Evolutionary conservation across 2,888 invertebrate genomes (phyloP), one percentile per base, ranked within the genome.

Genomic region (Nysson spinosus): DNA sequence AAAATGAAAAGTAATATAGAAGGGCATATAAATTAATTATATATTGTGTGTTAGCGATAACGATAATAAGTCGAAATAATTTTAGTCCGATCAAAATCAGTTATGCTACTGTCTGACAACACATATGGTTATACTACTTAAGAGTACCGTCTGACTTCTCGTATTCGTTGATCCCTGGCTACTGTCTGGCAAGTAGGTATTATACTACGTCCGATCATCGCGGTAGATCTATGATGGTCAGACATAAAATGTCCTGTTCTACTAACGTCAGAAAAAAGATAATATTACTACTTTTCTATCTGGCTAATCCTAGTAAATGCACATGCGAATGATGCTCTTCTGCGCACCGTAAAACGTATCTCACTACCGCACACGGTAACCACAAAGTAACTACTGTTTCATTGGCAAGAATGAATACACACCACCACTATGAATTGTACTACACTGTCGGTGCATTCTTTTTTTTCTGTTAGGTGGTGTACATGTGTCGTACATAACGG

Each of bases 361-460:
- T 72, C 63, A 51, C 54, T 37, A 20, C 40, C 43, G 72, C 75
- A 69, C 58, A 56, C 67, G 57, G 40, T 66, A 39, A 66, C 64
- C 69, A 57, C 75, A 62, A 75, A 75, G 72, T 71, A 75, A 72
- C 75, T 69, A 68, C 72, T 55, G 75, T 75, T 75, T 67, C 75
- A 75, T 64, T 51, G 69, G 61, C 28, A 72, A 44, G 69, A 56
- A 61, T 55, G 69, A 69, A 75, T 72, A 57, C 72, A 58, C 52
- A 58, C 32, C 57, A 43, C 57, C 51, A 28, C 60, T 56, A 61
- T 69, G 70, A 70, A 70, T 75, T 72, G 75, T 69, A 52, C 67
- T 39, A 47, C 42, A 40, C 44, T 19, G 28, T 20, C 32, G 39
- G 17, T 46, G 44, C 63, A 22, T 35, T 26, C 26, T 7, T 35